A percentile compares a stretch with the other conserved stretches of the same genome.
phyloP scores from a whole-genome alignment of 2,888 invertebrate species.

The Notodonta ziczac region DNA sequence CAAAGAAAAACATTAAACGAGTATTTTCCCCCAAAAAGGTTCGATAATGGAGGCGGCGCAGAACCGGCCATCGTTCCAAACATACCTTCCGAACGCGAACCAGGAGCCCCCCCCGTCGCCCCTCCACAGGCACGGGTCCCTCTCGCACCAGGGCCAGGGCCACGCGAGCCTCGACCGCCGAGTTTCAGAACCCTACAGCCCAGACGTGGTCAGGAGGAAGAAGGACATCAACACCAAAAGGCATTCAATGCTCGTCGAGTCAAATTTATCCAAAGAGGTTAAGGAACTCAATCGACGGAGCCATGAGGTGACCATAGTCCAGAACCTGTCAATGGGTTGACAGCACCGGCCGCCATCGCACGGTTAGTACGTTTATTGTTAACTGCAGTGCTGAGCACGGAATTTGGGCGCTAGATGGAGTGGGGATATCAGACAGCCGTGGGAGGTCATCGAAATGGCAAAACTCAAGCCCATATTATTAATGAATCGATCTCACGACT shows the following conservation, averaged over 20 bases:
- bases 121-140: constrained; percentile 62
- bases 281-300: constrained; percentile 73
- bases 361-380: constrained; percentile 27
- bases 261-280: constrained; percentile 65
- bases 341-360: constrained; percentile 36
- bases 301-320: constrained; percentile 70
- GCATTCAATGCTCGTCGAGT: constrained; percentile 77
- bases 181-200: constrained; percentile 74
- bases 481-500: no score
- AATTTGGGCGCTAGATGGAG: no score
- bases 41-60: constrained; percentile 90
- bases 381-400: neutral
- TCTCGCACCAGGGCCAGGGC: constrained; percentile 52
- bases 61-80: constrained; percentile 83
- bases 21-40: constrained; percentile 57
- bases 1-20: no score
- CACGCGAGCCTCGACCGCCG: constrained; percentile 60
- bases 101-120: constrained; percentile 58
- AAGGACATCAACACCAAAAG: constrained; percentile 69
- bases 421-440: no score
- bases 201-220: constrained; percentile 72
- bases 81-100: constrained; percentile 69
- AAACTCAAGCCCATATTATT: no score
- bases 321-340: constrained; percentile 80
- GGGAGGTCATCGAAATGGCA: no score